phyloP scores from a whole-genome alignment of 2,797 vertebrate species.

The Argyrosomus regius region DNA sequence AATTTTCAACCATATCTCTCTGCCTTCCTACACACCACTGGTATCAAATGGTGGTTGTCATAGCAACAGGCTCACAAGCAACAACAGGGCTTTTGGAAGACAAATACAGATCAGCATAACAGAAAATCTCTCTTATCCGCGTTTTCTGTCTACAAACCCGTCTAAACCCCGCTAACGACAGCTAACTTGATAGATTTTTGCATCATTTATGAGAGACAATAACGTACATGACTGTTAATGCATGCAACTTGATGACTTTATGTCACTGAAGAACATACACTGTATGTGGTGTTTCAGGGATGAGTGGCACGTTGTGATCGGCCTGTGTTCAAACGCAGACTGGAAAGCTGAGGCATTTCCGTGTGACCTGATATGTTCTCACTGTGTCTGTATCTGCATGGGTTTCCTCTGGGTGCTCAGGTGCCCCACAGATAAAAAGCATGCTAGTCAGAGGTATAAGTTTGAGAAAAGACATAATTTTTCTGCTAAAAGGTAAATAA shows the following conservation, averaged over 20 bases:
- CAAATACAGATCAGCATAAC: slow-evolving; percentile 79
- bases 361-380: not conserved
- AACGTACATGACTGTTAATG: not conserved
- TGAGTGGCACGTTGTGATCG: not conserved
- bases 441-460: not conserved
- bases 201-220: slow-evolving; percentile 1
- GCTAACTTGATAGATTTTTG: slow-evolving; percentile 20
- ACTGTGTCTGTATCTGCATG: not conserved
- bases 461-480: not conserved
- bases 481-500: not conserved
- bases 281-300: not conserved
- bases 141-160: slow-evolving; percentile 63
- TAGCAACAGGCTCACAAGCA: slow-evolving; percentile 87
- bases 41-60: slow-evolving; percentile 87
- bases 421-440: not conserved
- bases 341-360: too few relatives aligned
- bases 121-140: slow-evolving; percentile 72
- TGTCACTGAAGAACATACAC: not conserved
- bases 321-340: not conserved
- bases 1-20: slow-evolving; percentile 82
- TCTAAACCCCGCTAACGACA: slow-evolving; percentile 34
- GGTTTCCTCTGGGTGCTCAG: not conserved
- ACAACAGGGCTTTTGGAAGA: slow-evolving; percentile 87
- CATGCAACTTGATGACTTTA: not conserved
- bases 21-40: slow-evolving; percentile 86